These are phyloP conservation scores for Pogonomyrmex barbatus DNA, from an alignment of 1,140 invertebrate genomes.

Conservation along the genomic window DNA sequence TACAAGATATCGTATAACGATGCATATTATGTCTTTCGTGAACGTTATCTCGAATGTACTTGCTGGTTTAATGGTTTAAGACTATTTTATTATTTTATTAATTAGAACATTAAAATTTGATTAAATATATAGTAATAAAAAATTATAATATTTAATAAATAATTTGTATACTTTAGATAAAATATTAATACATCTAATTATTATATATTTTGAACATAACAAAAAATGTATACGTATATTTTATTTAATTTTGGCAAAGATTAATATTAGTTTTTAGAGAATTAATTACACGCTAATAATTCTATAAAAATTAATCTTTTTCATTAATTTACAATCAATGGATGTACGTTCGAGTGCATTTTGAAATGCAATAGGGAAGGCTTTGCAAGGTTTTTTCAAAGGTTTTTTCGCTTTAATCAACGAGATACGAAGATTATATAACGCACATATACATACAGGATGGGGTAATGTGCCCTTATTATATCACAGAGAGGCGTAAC, in stretches of 20 bases:
- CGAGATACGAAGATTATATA: slow-evolving; percentile 77
- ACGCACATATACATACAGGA: slow-evolving; percentile 80
- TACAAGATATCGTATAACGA: slow-evolving; percentile 68
- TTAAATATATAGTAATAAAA: neutral
- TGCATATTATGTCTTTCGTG: slow-evolving; percentile 69
- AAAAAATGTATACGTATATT: neutral
- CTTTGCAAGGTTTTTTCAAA: slow-evolving; percentile 74
- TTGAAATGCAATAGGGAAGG: slow-evolving; percentile 73
- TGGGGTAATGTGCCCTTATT: slow-evolving; percentile 82
- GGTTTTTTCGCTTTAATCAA: slow-evolving; percentile 72
- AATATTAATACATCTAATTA: neutral
- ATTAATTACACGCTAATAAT: slow-evolving; percentile 11
- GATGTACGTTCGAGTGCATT: slow-evolving; percentile 71
- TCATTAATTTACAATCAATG: neutral
- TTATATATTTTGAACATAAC: neutral
- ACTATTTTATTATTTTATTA: slow-evolving; percentile 23
- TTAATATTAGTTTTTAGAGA: neutral
- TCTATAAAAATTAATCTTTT: neutral
- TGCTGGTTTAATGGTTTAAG: slow-evolving; percentile 48
- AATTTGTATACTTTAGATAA: neutral
- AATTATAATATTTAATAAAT: neutral
- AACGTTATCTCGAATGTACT: slow-evolving; percentile 73
- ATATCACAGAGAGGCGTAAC: slow-evolving; percentile 84
- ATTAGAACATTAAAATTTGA: neutral
- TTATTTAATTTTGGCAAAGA: slow-evolving; percentile 18